Base-by-base conservation (phyloP, 2,113 vertebrate genomes). In the Fregata magnificens region DNA sequence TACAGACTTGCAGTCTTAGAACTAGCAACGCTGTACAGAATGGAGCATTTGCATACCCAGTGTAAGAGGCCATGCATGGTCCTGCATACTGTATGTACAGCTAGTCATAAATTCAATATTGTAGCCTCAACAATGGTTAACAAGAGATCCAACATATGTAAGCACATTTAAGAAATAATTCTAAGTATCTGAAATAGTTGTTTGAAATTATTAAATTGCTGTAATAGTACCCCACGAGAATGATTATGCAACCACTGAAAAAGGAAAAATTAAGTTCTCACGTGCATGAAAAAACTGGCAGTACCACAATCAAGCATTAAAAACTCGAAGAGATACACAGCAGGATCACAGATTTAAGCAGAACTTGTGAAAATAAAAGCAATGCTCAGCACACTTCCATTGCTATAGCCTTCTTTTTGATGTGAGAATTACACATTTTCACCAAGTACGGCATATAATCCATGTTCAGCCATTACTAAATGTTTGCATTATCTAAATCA, bases 1-100 rank as follows among this genome's bases (percentile, higher is more conserved):
- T 73, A 44, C 8, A 73, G 58, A 78, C 44, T 40, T 65, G 15
- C 20, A 71, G n/a, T 20, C 61, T 52, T 40, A n/a, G 25, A 83
- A 62, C 8, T 5, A 77, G 17, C 11, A 50, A 52, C 69, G 25
- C 28, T 70, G 53, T 58, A 49, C 26, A 61, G 45, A 78, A 61
- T 7, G n/a, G 10, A 40, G 21, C 3, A 5, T 49, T 55, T 72
- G 10, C 7, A 22, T 36, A 67, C 8, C 7, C 1, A 3, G 4
- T 28, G 7, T 47, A 56, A 62, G 42, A 50, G 12, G 28, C 15
- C 16, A 45, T 7, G 9, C 9, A 7, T 28, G 49, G 28, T 63
- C 18, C 34, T 72, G 28, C 28, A 45, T 42, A 14, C 21, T 50
- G 14, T 15, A 45, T 16, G 9, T 15, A 34, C 5, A 59, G 13